These are phyloP conservation scores for Malaclemys terrapin DNA, from an alignment of 2,113 vertebrate species.

Conservation along the genomic window DNA sequence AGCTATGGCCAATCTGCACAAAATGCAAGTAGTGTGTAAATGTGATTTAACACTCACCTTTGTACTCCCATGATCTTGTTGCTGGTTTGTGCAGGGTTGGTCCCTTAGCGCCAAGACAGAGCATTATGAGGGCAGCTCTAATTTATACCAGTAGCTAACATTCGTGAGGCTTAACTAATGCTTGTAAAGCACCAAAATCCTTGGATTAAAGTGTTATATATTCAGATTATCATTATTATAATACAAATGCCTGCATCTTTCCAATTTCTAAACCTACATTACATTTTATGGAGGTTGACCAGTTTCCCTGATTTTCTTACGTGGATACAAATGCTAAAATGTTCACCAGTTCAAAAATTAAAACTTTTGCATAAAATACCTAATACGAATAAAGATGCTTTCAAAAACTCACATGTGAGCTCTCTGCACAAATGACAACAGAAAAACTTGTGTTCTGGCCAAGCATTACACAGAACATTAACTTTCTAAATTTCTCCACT, in stretches of 20 bases:
- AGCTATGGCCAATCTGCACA: accelerated
- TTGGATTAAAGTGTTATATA: neutral
- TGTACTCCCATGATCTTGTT: neutral
- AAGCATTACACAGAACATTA: neutral
- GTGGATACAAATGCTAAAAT: neutral
- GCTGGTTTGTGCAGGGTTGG: neutral
- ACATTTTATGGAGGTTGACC: neutral
- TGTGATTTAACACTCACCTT: neutral
- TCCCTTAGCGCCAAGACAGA: neutral
- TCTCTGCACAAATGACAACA: neutral
- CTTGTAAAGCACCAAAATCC: neutral
- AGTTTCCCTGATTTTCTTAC: neutral
- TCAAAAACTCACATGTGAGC: neutral
- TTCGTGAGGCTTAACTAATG: neutral
- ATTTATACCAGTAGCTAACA: neutral
- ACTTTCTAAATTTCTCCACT: neutral
- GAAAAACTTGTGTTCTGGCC: neutral
- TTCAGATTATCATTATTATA: neutral
- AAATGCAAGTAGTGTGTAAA: neutral
- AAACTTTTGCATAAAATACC: neutral
- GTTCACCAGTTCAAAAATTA: neutral
- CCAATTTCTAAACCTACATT: neutral
- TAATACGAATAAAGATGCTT: neutral
- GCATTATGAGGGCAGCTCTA: neutral
- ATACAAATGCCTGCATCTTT: neutral